Evolutionary conservation across 1,140 invertebrate genomes (phyloP).

Genomic region (Potamilus streckersoni): DNA sequence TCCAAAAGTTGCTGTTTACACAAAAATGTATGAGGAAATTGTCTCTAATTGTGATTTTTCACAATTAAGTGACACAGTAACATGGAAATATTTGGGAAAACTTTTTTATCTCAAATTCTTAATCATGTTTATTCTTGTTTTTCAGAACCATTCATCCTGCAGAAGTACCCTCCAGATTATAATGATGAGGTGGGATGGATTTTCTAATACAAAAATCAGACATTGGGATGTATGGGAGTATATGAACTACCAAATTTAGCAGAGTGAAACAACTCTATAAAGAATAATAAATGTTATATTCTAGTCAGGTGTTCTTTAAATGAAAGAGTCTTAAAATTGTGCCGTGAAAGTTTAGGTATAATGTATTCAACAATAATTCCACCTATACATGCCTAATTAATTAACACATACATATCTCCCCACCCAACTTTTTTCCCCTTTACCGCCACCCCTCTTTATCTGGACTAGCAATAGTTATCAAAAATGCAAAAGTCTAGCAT

Average conservation of each 20-base stretch:
- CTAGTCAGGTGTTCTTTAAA: too few relatives aligned
- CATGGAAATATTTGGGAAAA: too few relatives aligned
- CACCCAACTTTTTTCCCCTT: too few relatives aligned
- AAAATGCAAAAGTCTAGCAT: too few relatives aligned
- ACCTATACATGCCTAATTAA: neutral
- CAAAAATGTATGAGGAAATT: too few relatives aligned
- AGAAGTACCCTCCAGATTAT: slow-evolving; percentile 50
- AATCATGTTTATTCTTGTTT: slow-evolving; percentile 12
- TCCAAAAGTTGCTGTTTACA: too few relatives aligned
- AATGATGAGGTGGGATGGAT: slow-evolving; percentile 47
- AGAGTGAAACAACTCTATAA: slow-evolving; percentile 2
- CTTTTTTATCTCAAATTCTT: too few relatives aligned
- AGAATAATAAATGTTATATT: neutral
- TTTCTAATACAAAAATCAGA: neutral
- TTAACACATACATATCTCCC: neutral
- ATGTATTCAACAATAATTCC: neutral
- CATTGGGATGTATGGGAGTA: neutral
- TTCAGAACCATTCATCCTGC: slow-evolving; percentile 52
- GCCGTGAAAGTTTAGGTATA: neutral
- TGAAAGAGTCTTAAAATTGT: too few relatives aligned
- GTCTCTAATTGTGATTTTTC: neutral
- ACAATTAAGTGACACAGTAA: too few relatives aligned
- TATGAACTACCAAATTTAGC: too few relatives aligned
- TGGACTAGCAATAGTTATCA: too few relatives aligned
- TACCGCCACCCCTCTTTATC: too few relatives aligned